phyloP scores from a whole-genome alignment of 1,140 invertebrate genomes.

The Eciton burchellii region DNA sequence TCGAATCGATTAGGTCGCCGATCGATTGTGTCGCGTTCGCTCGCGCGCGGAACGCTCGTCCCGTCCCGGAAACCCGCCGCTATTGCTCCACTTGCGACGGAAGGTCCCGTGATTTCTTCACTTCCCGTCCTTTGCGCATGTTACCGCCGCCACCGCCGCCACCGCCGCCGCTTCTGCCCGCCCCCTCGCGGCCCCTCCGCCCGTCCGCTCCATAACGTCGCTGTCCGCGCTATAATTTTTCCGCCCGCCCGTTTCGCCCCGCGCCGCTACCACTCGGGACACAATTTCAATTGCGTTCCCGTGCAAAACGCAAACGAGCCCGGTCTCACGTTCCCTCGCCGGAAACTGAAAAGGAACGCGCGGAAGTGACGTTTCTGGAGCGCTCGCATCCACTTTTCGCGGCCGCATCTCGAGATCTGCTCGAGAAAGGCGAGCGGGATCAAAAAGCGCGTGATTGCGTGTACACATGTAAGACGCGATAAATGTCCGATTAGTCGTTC shows the following conservation, averaged over 20 bases:
- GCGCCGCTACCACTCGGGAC: too few species aligned
- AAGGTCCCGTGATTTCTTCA: conserved; percentile 49
- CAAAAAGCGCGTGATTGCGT: too few species aligned
- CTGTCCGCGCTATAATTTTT: neutral
- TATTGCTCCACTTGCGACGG: conserved; percentile 66
- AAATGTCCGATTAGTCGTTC: too few species aligned
- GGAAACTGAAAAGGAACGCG: too few species aligned
- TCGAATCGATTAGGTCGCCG: conserved; percentile 71
- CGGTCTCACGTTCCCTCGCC: too few species aligned
- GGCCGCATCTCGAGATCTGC: too few species aligned
- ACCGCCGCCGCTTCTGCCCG: neutral
- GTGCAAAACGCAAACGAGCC: neutral
- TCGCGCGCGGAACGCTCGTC: conserved; percentile 29
- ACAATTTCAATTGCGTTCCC: neutral
- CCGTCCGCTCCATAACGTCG: neutral
- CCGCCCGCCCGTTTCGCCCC: too few species aligned
- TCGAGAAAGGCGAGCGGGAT: too few species aligned
- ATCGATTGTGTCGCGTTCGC: conserved; percentile 56
- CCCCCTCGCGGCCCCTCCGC: neutral
- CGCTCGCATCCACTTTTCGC: too few species aligned
- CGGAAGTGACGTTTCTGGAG: too few species aligned
- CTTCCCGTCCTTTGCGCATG: conserved; percentile 12
- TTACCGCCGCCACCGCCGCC: conserved; percentile 14
- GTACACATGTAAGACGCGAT: too few species aligned
- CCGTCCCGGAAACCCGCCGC: conserved; percentile 61